Conservation (phyloP, 2,797 vertebrate genomes). For the Labeo calbasu region DNA sequence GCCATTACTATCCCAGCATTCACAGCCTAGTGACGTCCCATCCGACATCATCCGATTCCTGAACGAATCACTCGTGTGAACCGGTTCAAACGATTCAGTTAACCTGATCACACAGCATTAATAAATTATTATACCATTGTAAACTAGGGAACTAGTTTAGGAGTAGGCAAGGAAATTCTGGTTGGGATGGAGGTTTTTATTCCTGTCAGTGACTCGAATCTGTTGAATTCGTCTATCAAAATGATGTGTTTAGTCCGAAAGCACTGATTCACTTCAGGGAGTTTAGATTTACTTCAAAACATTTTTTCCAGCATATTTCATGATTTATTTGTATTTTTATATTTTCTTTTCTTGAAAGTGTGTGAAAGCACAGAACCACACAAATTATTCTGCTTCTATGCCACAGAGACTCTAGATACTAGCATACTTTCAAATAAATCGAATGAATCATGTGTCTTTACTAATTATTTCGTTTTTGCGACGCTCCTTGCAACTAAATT, state of each 20-base stretch:
- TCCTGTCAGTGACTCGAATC: no score
- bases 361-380: background rate
- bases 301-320: background rate
- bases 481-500: background rate
- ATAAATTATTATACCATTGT: background rate
- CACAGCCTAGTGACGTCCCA: slow-evolving; percentile 29
- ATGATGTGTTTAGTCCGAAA: background rate
- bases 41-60: background rate
- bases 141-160: background rate
- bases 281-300: background rate
- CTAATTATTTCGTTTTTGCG: background rate
- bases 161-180: background rate
- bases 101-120: background rate
- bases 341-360: background rate
- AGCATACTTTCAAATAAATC: background rate
- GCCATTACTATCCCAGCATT: slow-evolving; percentile 79
- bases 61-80: background rate
- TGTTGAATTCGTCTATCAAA: no score
- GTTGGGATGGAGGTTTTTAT: background rate
- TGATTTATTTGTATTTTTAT: background rate
- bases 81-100: background rate
- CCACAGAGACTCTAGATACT: background rate
- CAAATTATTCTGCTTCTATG: no score
- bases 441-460: background rate
- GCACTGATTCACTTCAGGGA: background rate